A percentile compares a stretch with the other conserved stretches of the same genome.
Conservation (phyloP, 2,797 vertebrate species). For the Propithecus deckenii region DNA sequence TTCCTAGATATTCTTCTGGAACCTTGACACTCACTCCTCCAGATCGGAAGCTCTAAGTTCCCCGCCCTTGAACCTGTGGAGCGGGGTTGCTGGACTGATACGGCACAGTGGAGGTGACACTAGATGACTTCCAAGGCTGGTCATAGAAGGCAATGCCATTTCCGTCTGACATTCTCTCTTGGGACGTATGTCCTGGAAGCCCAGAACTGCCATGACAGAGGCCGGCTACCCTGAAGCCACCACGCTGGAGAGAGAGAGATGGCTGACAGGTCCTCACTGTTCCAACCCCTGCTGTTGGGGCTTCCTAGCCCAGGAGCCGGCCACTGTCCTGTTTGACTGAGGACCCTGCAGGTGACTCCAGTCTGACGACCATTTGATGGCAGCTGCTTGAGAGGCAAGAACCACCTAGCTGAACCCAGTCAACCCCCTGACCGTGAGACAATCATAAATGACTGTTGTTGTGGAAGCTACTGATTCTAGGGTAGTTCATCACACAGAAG, state of each 20-base stretch:
- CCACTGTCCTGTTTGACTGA: background rate
- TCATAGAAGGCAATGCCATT: too few relatives aligned
- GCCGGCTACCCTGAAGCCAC: background rate
- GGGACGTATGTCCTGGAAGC: background rate
- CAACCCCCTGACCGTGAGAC: background rate
- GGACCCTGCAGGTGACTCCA: background rate
- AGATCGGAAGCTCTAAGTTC: background rate
- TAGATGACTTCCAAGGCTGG: background rate
- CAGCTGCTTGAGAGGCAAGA: background rate
- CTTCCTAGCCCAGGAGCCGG: background rate
- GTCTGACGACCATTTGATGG: background rate
- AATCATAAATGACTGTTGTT: background rate
- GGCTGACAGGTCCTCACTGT: accelerated
- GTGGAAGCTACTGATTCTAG: background rate
- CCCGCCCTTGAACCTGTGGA: background rate
- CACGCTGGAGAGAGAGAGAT: too few relatives aligned
- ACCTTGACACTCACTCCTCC: background rate
- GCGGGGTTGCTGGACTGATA: accelerated
- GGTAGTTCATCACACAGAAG: background rate
- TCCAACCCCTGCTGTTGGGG: background rate
- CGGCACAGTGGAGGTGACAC: background rate
- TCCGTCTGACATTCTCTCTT: background rate
- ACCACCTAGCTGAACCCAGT: background rate
- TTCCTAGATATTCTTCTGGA: background rate
- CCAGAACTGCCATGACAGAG: background rate